Conservation (phyloP, 37 sponge, comb jelly and placozoan genomes). For the Spongilla lacustris region DNA sequence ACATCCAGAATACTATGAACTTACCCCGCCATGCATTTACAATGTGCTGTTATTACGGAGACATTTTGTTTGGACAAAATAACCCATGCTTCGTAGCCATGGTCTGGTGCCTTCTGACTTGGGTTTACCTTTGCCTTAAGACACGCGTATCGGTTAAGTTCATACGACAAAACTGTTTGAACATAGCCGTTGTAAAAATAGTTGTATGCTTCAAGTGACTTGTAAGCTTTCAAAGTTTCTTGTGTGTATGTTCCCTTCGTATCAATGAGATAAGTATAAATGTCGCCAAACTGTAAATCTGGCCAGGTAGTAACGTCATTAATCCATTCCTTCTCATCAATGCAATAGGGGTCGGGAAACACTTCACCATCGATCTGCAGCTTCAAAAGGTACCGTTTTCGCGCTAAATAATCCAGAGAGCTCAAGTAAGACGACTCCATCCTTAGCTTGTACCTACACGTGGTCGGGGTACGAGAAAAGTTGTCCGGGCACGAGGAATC, state of each 20-base stretch:
- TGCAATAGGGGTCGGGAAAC: not conserved
- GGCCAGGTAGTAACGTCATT: not conserved
- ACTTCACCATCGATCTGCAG: not conserved
- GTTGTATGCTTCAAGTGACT: not conserved
- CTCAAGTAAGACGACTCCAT: no score
- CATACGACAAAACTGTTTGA: not conserved
- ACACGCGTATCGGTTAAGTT: not conserved
- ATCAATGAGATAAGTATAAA: not conserved
- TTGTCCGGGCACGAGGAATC: no score
- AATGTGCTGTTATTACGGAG: not conserved
- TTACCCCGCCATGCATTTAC: constrained; percentile 5
- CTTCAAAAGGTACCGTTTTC: no score
- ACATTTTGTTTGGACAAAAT: no score
- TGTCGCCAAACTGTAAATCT: not conserved
- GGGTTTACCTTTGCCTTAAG: constrained; percentile 3
- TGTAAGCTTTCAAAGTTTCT: not conserved
- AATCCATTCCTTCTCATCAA: not conserved
- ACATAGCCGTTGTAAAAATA: not conserved
- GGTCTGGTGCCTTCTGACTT: not conserved
- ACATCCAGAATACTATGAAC: not conserved
- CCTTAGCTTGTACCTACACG: no score
- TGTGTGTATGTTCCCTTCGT: not conserved
- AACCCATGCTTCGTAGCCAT: not conserved
- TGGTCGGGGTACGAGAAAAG: no score
- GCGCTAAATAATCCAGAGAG: no score